These are phyloP conservation scores for Ametastegia equiseti DNA, from an alignment of 2,888 invertebrate genomes.

Conservation along the genomic window DNA sequence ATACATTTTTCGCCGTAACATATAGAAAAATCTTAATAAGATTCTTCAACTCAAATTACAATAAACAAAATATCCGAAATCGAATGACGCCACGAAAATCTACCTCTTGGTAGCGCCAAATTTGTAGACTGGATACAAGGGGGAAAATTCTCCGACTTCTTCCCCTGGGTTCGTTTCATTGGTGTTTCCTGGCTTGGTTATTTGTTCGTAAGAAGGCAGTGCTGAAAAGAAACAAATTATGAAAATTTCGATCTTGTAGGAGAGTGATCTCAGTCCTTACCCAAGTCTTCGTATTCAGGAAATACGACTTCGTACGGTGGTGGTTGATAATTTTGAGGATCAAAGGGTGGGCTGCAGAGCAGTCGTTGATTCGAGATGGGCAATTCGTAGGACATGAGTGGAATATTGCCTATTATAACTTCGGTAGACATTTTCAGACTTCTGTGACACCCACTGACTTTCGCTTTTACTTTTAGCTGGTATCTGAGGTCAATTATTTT, in stretches of 20 bases:
- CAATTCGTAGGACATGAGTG: neutral
- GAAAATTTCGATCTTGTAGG: neutral
- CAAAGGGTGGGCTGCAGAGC: neutral
- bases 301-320: slow-evolving; percentile 13
- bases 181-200: neutral
- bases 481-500: slow-evolving; percentile 35
- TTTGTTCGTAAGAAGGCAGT: slow-evolving; percentile 24
- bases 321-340: neutral
- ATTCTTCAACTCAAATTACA: too few species aligned
- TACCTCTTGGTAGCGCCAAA: neutral
- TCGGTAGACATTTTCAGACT: slow-evolving; percentile 14
- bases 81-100: too few species aligned
- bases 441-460: slow-evolving; percentile 24
- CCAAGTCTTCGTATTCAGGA: neutral
- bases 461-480: slow-evolving; percentile 15
- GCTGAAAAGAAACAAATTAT: neutral
- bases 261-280: neutral
- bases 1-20: too few species aligned
- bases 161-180: neutral
- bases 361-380: neutral
- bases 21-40: too few species aligned
- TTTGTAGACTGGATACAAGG: neutral
- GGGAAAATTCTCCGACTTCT: slow-evolving; percentile 9
- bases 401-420: slow-evolving; percentile 37
- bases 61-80: too few species aligned